Conservation (phyloP, 2,113 vertebrate genomes). For the Chiloscyllium plagiosum region DNA sequence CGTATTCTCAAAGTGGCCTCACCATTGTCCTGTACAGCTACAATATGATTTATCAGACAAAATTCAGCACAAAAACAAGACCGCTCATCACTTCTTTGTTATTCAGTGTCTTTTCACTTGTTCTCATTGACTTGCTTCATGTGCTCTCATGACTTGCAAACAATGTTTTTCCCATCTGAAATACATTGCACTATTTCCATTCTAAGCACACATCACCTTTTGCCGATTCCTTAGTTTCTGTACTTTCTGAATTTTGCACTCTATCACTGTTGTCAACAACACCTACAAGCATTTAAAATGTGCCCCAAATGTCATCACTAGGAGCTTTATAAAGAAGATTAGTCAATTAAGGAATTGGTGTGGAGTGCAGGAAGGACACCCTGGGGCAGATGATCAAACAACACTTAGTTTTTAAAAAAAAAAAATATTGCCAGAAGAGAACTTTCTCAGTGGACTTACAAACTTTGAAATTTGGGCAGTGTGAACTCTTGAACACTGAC, state of each 20-base stretch:
- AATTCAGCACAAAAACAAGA: no score
- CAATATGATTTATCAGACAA: no score
- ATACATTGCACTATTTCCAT: no score
- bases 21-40: no score
- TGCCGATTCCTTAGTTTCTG: background rate
- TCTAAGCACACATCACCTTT: no score
- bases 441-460: background rate
- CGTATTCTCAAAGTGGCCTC: no score
- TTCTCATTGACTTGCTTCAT: no score
- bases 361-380: background rate
- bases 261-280: background rate
- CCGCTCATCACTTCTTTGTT: no score
- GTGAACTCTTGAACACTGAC: background rate
- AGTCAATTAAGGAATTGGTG: background rate
- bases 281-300: background rate
- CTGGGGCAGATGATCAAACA: background rate
- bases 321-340: background rate
- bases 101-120: no score
- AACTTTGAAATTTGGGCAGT: background rate
- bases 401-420: background rate
- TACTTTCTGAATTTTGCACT: background rate
- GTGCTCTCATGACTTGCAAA: no score
- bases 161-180: no score
- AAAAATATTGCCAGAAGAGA: background rate
- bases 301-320: background rate